These are phyloP conservation scores for Nycticebus coucang DNA, from an alignment of 2,113 vertebrate genomes.

Conservation along the genomic window DNA sequence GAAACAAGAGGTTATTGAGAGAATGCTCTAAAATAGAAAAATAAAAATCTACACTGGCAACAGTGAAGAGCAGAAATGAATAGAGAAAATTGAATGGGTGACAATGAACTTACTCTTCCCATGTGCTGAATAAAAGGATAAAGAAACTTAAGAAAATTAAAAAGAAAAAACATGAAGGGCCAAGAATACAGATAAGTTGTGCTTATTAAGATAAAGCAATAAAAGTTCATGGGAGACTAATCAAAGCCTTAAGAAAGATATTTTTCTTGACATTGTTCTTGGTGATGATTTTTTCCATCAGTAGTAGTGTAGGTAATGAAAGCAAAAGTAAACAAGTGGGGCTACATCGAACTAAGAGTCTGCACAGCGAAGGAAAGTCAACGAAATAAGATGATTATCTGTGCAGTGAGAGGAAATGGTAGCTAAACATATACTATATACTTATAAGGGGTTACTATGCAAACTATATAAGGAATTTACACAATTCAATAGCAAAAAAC, in stretches of 20 bases:
- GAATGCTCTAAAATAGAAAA: background rate
- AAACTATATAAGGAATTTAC: background rate
- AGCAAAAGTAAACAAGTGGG: background rate
- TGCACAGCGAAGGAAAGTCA: background rate
- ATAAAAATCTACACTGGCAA: background rate
- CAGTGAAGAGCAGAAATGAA: background rate
- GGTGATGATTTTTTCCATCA: background rate
- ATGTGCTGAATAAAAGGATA: background rate
- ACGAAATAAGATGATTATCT: background rate
- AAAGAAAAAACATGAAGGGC: background rate
- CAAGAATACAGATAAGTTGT: background rate
- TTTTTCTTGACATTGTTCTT: background rate
- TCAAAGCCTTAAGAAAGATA: background rate
- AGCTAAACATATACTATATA: background rate
- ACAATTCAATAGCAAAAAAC: background rate
- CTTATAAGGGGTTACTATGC: background rate
- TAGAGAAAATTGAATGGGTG: background rate
- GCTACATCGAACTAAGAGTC: background rate
- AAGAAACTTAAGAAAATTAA: background rate
- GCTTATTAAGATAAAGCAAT: background rate
- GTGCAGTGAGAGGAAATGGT: background rate
- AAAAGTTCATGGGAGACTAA: background rate
- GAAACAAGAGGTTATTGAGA: background rate
- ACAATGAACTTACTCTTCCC: background rate
- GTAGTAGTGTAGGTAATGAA: background rate